phyloP scores from a whole-genome alignment of 2,797 vertebrate species.

The Chaetodon trifasciatus region DNA sequence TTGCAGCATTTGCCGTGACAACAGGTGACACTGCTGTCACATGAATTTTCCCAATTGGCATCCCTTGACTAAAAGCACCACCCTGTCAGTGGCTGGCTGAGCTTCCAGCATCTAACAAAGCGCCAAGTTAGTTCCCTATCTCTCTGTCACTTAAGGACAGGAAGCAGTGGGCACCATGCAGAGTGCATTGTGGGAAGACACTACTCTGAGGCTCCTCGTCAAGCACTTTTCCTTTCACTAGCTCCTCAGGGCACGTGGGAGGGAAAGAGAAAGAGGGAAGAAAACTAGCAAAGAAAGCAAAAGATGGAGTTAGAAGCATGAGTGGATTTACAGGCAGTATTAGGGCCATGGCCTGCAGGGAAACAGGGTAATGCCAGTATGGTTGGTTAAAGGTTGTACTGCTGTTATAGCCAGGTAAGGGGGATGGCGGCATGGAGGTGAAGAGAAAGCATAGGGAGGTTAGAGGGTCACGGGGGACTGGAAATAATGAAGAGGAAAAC shows the following conservation, averaged over 20 bases:
- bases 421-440: conserved; percentile 16
- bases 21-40: conserved; percentile 7
- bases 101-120: conserved; percentile 23
- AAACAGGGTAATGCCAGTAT: conserved; percentile 21
- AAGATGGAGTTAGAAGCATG: conserved; percentile 20
- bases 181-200: conserved; percentile 50
- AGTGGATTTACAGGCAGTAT: conserved; percentile 48
- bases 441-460: conserved; percentile 54
- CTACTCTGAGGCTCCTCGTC: conserved; percentile 37
- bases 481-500: conserved; percentile 81
- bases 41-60: neutral
- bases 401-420: conserved; percentile 59
- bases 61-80: neutral
- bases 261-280: conserved; percentile 1
- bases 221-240: conserved; percentile 41
- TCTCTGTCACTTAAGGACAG: conserved; percentile 30
- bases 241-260: conserved; percentile 39
- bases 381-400: conserved; percentile 65
- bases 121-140: neutral
- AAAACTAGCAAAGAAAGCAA: conserved; percentile 32
- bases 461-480: conserved; percentile 73
- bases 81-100: neutral
- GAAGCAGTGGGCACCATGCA: conserved; percentile 29
- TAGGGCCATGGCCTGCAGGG: conserved; percentile 51
- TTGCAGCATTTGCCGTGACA: neutral